Base-by-base conservation (phyloP, 2,888 invertebrate species). In the Leptopilina syphax region DNA sequence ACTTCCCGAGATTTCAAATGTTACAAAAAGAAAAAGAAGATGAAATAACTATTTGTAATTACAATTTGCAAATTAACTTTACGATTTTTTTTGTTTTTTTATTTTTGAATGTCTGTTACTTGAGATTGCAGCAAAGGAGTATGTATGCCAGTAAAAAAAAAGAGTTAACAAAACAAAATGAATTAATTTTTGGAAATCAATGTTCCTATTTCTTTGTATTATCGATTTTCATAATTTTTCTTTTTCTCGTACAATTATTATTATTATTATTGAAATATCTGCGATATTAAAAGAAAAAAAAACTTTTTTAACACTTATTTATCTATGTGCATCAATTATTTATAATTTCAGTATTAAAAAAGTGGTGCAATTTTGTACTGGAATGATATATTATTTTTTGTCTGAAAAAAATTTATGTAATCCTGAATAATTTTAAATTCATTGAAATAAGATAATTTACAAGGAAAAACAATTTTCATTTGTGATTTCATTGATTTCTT, bases 1-100 rank as follows among this genome's bases (percentile, higher is more conserved):
- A 81, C 79, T 81, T 86, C 87, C 85, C 86, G 85, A 84, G 82
- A 83, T 83, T 82, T 85, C 84, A 83, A 85, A 83, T 86, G 87
- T 86, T 87, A 34, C 34, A 34, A 84, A 87, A 87, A 86, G 88
- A 84, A 86, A 18, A 88, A 84, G 50, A 50, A 50, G 12, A 10
- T 10, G 50, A 10, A 50, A 50, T 50, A 87, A 84, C 85, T 18
- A 12, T 78, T 86, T 85, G 87, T 88, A 89, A 89, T 87, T 87
- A 87, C 83, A 86, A 85, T 88, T 87, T 88, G 86, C 87, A 87
- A 78, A 83, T 79, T 65, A 68, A 68, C 80, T 68, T 84, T 79
- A 80, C 82, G 79, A 60, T 34, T 34, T 34, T 34, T 34, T 34
- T 34, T 50, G 12, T 50, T 50, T 50, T 50, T 50, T 50, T 50